Conservation (phyloP, 2,113 vertebrate species). For the Tachycineta bicolor region DNA sequence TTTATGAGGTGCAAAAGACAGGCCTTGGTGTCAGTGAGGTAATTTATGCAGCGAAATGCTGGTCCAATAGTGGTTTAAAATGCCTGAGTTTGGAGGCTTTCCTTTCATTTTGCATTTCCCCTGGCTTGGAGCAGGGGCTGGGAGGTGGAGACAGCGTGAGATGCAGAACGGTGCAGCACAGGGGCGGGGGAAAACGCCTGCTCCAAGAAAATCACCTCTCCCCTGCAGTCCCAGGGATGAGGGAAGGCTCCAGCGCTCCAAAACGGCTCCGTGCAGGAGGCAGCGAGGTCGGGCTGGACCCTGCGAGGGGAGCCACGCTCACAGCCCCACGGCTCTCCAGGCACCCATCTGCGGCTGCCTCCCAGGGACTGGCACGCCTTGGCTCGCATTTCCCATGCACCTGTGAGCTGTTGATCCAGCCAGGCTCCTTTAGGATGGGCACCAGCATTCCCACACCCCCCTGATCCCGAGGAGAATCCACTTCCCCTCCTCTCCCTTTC, state of each 20-base stretch:
- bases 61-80: neutral
- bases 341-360: neutral
- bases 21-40: neutral
- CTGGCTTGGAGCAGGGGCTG: neutral
- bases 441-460: neutral
- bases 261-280: neutral
- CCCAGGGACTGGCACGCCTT: accelerated
- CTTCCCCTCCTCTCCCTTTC: neutral
- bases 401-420: neutral
- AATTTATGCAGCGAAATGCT: slow-evolving; percentile 3
- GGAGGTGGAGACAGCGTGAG: neutral
- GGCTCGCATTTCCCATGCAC: neutral
- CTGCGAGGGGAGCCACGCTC: neutral
- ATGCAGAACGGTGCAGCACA: neutral
- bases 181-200: neutral
- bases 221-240: neutral
- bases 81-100: neutral
- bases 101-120: neutral
- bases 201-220: neutral
- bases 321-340: neutral
- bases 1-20: neutral
- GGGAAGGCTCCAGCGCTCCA: neutral
- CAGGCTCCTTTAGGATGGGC: neutral
- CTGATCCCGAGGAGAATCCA: neutral
- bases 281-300: neutral